Conservation (phyloP, 2,797 vertebrate species). For the Varecia variegata region DNA sequence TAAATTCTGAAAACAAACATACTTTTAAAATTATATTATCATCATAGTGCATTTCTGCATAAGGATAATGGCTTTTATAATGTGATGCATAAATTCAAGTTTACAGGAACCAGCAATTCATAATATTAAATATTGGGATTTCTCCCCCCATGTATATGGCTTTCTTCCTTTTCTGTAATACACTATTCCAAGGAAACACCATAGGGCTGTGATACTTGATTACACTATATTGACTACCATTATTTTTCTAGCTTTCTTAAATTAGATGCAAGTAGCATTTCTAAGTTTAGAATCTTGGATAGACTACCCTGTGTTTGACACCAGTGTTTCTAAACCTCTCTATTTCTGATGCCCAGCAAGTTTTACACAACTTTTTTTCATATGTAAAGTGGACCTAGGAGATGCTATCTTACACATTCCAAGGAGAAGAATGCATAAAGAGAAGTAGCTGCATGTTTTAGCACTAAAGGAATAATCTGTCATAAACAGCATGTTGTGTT, state of each 20-base stretch:
- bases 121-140: not conserved
- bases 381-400: not conserved
- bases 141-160: not conserved
- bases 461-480: slow-evolving; percentile 78
- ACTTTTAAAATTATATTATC: slow-evolving; percentile 46
- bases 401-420: not conserved
- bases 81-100: not conserved
- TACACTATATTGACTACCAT: not conserved
- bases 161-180: not conserved
- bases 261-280: slow-evolving; percentile 29
- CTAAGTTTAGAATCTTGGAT: slow-evolving; percentile 55
- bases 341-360: slow-evolving; percentile 6
- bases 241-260: slow-evolving; percentile 16
- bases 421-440: not conserved
- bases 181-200: not conserved
- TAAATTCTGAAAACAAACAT: slow-evolving; percentile 54
- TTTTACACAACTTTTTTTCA: slow-evolving; percentile 55
- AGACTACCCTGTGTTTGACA: not conserved
- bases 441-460: slow-evolving; percentile 40
- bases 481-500: slow-evolving; percentile 84
- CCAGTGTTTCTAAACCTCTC: slow-evolving; percentile 16
- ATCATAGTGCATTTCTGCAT: slow-evolving; percentile 15
- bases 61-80: slow-evolving; percentile 46
- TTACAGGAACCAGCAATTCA: slow-evolving; percentile 31
- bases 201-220: not conserved